These are phyloP conservation scores for Lissocephala sabroskyi DNA, from an alignment of 2,888 invertebrate species.

Conservation along the genomic window DNA sequence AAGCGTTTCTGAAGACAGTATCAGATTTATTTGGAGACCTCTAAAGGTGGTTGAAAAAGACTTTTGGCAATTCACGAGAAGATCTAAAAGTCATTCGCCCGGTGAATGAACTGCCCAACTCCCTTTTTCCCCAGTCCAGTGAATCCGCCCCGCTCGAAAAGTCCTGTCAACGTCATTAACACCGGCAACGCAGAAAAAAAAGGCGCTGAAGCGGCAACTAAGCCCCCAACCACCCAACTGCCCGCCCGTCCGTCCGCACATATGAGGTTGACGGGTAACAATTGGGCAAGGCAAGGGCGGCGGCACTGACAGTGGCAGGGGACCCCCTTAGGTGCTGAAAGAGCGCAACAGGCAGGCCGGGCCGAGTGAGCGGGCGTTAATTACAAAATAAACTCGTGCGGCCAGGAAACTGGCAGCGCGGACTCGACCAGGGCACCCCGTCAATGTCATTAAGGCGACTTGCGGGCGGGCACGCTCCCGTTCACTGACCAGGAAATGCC, in stretches of 20 bases:
- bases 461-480: slow-evolving; percentile 48
- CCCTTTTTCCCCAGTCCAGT: slow-evolving; percentile 2
- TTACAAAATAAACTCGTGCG: slow-evolving; percentile 71
- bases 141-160: no score
- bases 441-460: slow-evolving; percentile 56
- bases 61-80: no score
- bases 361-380: slow-evolving; percentile 72
- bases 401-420: slow-evolving; percentile 9
- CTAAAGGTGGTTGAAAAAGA: no score
- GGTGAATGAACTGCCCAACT: slow-evolving; percentile 17
- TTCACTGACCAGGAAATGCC: slow-evolving; percentile 60
- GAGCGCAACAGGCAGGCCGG: slow-evolving; percentile 56
- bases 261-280: no score
- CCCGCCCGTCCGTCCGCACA: not conserved
- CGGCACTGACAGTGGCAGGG: no score
- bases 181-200: slow-evolving; percentile 26
- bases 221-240: not conserved
- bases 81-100: slow-evolving; percentile 16
- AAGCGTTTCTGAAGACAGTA: no score
- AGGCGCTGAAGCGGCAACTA: slow-evolving; percentile 11
- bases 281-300: no score
- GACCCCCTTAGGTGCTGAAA: slow-evolving; percentile 37
- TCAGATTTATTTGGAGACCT: no score
- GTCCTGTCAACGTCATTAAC: slow-evolving; percentile 66
- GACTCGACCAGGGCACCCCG: slow-evolving; percentile 15